Evolutionary conservation across 2,888 invertebrate species (phyloP).

Genomic region (Apamea sordens): DNA sequence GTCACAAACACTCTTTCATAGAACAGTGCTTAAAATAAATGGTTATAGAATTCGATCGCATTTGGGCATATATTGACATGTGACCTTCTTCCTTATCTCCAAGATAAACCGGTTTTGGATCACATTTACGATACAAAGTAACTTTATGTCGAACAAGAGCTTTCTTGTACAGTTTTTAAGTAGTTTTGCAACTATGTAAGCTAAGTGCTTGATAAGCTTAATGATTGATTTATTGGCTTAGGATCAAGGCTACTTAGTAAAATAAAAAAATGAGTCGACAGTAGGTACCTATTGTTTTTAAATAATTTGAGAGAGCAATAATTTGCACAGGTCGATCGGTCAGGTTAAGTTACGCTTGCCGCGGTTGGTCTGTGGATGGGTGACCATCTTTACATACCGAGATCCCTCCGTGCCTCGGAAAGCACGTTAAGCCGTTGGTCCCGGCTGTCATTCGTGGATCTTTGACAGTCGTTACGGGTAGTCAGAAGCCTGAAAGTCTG

Average conservation of each 20-base stretch:
- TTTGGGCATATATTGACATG: slow-evolving; percentile 9
- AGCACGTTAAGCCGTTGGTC: no score
- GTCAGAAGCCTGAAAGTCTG: no score
- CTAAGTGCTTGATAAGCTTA: slow-evolving; percentile 34
- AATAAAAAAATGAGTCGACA: neutral
- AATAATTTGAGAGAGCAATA: neutral
- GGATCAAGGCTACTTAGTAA: neutral
- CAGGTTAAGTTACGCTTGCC: no score
- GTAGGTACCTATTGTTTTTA: neutral
- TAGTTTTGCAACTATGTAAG: slow-evolving; percentile 30
- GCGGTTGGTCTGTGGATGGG: no score
- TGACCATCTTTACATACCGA: no score
- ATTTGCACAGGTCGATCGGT: no score
- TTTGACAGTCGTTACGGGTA: no score
- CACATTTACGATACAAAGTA: slow-evolving; percentile 20
- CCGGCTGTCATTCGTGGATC: no score
- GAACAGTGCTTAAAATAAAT: slow-evolving; percentile 36
- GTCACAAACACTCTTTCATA: slow-evolving; percentile 15
- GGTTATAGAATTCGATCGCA: slow-evolving; percentile 25
- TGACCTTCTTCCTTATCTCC: slow-evolving; percentile 41
- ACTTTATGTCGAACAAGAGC: slow-evolving; percentile 31
- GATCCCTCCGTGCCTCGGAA: no score
- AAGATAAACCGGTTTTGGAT: slow-evolving; percentile 32
- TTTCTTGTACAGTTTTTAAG: slow-evolving; percentile 24
- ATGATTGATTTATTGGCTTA: slow-evolving; percentile 27